Base-by-base conservation (phyloP, 2,888 invertebrate species). In the Conchocele bisecta region DNA sequence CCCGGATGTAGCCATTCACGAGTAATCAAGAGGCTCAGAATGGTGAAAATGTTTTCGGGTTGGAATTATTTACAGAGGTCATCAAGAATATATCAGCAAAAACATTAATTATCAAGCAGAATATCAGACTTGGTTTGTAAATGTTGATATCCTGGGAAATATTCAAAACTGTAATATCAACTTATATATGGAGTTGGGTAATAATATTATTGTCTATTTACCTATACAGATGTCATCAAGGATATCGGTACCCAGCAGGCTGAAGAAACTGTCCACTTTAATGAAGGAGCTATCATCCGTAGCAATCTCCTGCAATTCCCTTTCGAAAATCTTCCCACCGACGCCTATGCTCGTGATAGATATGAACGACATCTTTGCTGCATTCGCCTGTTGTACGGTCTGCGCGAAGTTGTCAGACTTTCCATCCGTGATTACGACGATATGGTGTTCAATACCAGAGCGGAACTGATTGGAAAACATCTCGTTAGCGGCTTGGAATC, bases 341-440 rank as follows among this genome's bases (percentile, higher is more conserved):
- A 68, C 61, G 28, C 68, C 68, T 48, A 68, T 41, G 28, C 61
- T 56, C n/a, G 37, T 42, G 7, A 68, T 50, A 41, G 60, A 35
- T 9, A 68, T 61, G 24, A 60, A 67, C 15, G 26, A 22, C 6
- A 35, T 48, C 50, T 68, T 68, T 37, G 61, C 61, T 28, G 13
- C 15, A n/a, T 28, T 24, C 5, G 68, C 68, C 42, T 46, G 50
- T 11, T 42, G 11, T 4, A 20, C 29, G 1, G 67, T 54, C 2
- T 1, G 15, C 3, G 11, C 56, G 2, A 15, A 41, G 28, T 61
- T 56, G 22, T 56, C 50, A n/a, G 68, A 54, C 7, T 39, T 37
- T 20, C 61, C 61, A 35, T 60, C 68, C n/a, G 68, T 57, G 9
- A 68, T 15, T 4, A 68, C 33, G 17, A 68, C 24, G 9, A 68